Evolutionary conservation across 2,797 vertebrate genomes (phyloP).

Genomic region (Adrianichthys oophorus): DNA sequence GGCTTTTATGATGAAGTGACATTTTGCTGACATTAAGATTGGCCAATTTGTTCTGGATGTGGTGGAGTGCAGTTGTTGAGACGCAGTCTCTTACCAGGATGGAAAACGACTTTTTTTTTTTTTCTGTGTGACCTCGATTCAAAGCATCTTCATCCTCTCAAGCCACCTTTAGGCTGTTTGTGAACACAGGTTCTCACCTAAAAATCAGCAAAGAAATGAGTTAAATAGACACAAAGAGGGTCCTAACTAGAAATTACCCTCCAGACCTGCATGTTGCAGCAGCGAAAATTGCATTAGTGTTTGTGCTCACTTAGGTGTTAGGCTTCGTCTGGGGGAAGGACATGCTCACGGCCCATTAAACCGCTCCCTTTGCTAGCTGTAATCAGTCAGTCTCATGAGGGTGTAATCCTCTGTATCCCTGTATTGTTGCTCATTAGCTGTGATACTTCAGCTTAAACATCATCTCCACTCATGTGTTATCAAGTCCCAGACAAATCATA

Average conservation of each 20-base stretch:
- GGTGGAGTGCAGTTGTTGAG: conserved; percentile 73
- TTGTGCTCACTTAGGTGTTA: conserved; percentile 42
- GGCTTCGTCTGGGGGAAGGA: conserved; percentile 51
- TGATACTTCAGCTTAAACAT: conserved; percentile 42
- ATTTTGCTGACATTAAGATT: conserved; percentile 87
- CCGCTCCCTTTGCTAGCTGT: conserved; percentile 55
- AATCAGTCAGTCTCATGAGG: conserved; percentile 59
- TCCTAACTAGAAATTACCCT: conserved; percentile 23
- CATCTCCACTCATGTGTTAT: conserved; percentile 18
- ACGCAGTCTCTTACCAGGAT: conserved; percentile 67
- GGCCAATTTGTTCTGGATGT: conserved; percentile 82
- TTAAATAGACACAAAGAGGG: background rate
- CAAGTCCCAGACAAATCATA: conserved; percentile 9
- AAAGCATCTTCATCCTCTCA: conserved; percentile 43
- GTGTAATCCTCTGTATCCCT: conserved; percentile 53
- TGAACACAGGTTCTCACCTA: conserved; percentile 7
- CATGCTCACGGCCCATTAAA: conserved; percentile 60
- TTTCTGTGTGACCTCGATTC: conserved; percentile 55
- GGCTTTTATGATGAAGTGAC: conserved; percentile 84
- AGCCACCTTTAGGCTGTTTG: conserved; percentile 18
- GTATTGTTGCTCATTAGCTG: conserved; percentile 55
- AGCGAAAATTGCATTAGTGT: conserved; percentile 36
- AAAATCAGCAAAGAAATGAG: conserved; percentile 1
- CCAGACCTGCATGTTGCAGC: conserved; percentile 29
- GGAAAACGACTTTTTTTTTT: conserved; percentile 66